These are phyloP conservation scores for Sphyrna mokarran DNA, from an alignment of 2,113 vertebrate species.

Conservation along the genomic window DNA sequence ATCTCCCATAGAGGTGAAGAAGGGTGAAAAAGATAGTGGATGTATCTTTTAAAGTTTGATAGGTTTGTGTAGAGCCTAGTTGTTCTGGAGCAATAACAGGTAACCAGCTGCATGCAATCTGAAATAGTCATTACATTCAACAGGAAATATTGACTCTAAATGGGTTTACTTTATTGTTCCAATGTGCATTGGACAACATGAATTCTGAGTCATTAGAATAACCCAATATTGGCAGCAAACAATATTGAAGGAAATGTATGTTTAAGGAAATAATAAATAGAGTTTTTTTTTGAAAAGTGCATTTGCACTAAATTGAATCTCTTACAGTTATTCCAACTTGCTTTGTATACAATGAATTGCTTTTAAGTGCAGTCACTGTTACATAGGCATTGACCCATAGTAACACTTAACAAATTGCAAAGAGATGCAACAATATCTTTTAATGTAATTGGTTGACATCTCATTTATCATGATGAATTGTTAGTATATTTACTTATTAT, in stretches of 20 bases:
- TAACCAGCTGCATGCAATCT: background rate
- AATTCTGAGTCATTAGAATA: background rate
- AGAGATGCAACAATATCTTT: background rate
- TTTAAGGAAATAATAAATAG: background rate
- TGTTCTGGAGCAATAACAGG: background rate
- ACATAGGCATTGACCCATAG: background rate
- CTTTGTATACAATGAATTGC: background rate
- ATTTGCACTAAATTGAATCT: background rate
- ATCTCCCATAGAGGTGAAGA: no score
- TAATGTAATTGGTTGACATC: background rate
- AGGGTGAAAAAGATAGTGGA: no score
- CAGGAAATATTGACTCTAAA: background rate
- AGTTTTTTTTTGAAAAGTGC: background rate
- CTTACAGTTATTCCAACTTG: background rate
- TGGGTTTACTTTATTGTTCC: background rate
- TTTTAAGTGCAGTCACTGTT: background rate
- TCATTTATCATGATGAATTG: background rate
- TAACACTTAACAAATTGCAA: background rate
- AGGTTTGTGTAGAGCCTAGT: background rate
- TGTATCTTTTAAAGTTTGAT: no score
- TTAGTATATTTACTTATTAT: background rate
- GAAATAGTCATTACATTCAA: background rate
- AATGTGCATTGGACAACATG: background rate
- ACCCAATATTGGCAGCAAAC: background rate
- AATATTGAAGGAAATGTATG: background rate